These are phyloP conservation scores for Corynorhinus townsendii DNA, from an alignment of 2,113 vertebrate species.

Conservation along the genomic window DNA sequence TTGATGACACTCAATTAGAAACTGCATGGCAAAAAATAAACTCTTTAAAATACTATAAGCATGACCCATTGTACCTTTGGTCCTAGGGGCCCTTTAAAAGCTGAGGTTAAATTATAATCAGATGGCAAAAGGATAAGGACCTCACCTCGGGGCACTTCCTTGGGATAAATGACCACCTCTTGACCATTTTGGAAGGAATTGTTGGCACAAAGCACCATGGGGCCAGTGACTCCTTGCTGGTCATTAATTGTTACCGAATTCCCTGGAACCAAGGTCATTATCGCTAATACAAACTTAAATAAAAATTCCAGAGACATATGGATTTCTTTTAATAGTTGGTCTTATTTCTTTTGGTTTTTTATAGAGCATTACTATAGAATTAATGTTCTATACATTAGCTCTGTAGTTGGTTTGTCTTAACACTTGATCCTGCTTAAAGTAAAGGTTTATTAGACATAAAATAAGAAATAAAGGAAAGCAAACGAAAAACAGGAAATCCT, in stretches of 20 bases:
- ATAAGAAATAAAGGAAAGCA: conserved; percentile 62
- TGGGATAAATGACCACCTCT: conserved; percentile 80
- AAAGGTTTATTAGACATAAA: conserved; percentile 69
- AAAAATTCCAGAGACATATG: conserved; percentile 76
- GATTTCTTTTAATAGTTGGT: conserved; percentile 61
- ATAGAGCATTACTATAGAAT: conserved; percentile 53
- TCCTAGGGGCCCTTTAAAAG: conserved; percentile 77
- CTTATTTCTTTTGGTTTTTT: conserved; percentile 64
- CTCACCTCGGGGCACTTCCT: conserved; percentile 79
- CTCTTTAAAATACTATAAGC: conserved; percentile 44
- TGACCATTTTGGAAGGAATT: conserved; percentile 66
- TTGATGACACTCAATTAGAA: conserved; percentile 9
- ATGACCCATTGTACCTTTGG: conserved; percentile 29
- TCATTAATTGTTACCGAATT: conserved; percentile 80
- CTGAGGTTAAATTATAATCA: conserved; percentile 83
- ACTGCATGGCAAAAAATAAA: conserved; percentile 43
- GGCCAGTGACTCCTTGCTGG: conserved; percentile 82
- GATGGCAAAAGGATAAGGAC: conserved; percentile 81
- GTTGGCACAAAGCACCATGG: conserved; percentile 78
- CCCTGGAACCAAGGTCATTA: conserved; percentile 70
- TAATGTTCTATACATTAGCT: conserved; percentile 53
- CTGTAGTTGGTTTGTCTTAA: conserved; percentile 52
- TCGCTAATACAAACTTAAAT: conserved; percentile 68
- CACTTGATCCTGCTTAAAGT: conserved; percentile 37
- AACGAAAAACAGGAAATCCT: conserved; percentile 66